These are phyloP conservation scores for Microctonus brassicae DNA, from an alignment of 2,888 invertebrate genomes.

Conservation along the genomic window DNA sequence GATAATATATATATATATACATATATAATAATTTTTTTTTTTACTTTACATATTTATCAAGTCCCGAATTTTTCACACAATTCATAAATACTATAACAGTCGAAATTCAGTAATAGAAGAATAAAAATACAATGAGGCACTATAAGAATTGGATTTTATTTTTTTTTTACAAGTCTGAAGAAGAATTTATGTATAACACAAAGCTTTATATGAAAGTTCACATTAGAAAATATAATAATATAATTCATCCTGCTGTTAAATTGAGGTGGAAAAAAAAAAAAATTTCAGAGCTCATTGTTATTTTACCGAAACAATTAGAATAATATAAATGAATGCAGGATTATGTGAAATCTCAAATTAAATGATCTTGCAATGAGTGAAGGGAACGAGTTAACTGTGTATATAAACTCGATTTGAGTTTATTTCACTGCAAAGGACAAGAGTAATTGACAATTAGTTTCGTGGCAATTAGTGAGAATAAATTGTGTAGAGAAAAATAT, in stretches of 20 bases:
- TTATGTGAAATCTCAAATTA: not conserved
- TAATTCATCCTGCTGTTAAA: too few species aligned
- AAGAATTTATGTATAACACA: too few species aligned
- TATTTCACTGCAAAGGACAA: constrained; percentile 12
- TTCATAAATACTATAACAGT: not conserved
- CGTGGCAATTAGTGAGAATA: constrained; percentile 6
- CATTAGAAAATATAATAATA: too few species aligned
- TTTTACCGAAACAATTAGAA: not conserved
- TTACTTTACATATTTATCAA: not conserved
- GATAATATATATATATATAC: constrained; percentile 14
- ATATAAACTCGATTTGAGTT: not conserved
- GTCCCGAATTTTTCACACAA: constrained; percentile 2
- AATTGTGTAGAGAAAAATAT: not conserved
- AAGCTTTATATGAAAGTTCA: too few species aligned
- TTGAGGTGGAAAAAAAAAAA: too few species aligned
- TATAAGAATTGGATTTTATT: not conserved
- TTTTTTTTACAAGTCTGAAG: too few species aligned
- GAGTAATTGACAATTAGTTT: constrained; percentile 29
- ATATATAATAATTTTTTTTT: constrained; percentile 7
- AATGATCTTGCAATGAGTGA: not conserved
- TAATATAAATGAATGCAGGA: not conserved
- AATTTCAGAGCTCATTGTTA: too few species aligned
- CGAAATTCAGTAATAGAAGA: not conserved
- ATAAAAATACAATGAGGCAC: not conserved
- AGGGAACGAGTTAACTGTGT: constrained; percentile 14